Evolutionary conservation across 2,888 invertebrate genomes (phyloP), one percentile per base, ranked within the genome.

Genomic region (Brenthis hecate): DNA sequence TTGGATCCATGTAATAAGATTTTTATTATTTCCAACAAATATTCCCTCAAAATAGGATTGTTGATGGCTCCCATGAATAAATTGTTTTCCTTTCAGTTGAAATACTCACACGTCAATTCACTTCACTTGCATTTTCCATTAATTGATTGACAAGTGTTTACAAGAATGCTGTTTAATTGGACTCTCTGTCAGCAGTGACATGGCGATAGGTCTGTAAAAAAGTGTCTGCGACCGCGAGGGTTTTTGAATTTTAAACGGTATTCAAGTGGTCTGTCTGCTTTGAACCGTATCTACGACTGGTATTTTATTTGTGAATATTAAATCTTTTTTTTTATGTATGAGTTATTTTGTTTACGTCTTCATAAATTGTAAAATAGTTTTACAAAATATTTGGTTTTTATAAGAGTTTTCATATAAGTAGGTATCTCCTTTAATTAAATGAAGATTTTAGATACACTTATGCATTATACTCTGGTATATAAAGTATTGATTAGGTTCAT

Each of bases 201-300:
- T 76, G 75, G 76, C 80, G 83, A 85, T 82, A 83, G 86, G 83
- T 85, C 73, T 82, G 83, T 72, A 75, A 81, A 57, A 86, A 85
- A 82, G 84, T 83, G 84, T 81, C 81, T 82, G 81, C 81, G 79
- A 79, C 78, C 78, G 78, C 80, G 75, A 85, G 85, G 72, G 81
- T 84, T 80, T 82, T 85, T 87, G 83, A 89, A 88, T 88, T 85
- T 86, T 86, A 87, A 88, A 85, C 79, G 81, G 76, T 75, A 75
- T 77, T 81, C 77, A 80, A 85, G 81, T 78, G 81, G 80, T 83
- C 81, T 82, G 85, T 85, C 82, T 83, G 82, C 74, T 71, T 66
- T 68, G 66, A 72, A 74, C 62, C 61, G 50, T 56, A 56, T 56
- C 69, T 61, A 53, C 51, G 51, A 32, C 51, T 61, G 58, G 56